Base-by-base conservation (phyloP, 2,888 invertebrate genomes). In the Phaedon cochleariae region DNA sequence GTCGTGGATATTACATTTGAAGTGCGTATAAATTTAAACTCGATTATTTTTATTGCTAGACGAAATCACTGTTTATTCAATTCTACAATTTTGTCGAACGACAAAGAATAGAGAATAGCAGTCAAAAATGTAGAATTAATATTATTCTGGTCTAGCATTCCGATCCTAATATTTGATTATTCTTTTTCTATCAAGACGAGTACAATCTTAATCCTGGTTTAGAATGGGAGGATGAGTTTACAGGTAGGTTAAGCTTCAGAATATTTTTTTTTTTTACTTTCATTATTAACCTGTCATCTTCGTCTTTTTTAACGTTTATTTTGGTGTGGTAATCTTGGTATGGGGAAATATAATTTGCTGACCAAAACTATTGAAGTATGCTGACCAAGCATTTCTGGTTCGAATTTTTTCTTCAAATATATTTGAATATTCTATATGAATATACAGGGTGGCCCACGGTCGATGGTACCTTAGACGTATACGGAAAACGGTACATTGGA, bases 171-270 rank as follows among this genome's bases (percentile, higher is more conserved):
- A 72, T 76, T 79, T 77, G 74, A 78, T 81, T 78, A 81, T 87
- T 88, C 86, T 87, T 86, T 87, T 77, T 81, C 82, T 90, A 92
- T 93, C 92, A 94, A 96, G 96, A 96, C 91, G 96, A 96, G 90
- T 96, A 96, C 95, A 95, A 96, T 95, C 95, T 96, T 92, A 95
- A 95, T 92, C 95, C 95, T 91, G 95, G 95, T 94, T 95, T 96
- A 95, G 96, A 96, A 90, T 96, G 96, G 96, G 96, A 96, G 92
- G 96, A 96, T 94, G 96, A 96, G 90, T 96, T 96, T 89, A 95
- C 96, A 96, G 96, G 96, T 96, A 96, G 95, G 96, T 93, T 63
- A 66, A 52, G 69, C 69, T 69, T 71, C 61, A 64, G 63, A 69
- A 65, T 68, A 67, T 62, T 51, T 62, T 57, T 65, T 64, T 67